phyloP scores from a whole-genome alignment of 2,113 vertebrate species.

The Scopus umbretta region DNA sequence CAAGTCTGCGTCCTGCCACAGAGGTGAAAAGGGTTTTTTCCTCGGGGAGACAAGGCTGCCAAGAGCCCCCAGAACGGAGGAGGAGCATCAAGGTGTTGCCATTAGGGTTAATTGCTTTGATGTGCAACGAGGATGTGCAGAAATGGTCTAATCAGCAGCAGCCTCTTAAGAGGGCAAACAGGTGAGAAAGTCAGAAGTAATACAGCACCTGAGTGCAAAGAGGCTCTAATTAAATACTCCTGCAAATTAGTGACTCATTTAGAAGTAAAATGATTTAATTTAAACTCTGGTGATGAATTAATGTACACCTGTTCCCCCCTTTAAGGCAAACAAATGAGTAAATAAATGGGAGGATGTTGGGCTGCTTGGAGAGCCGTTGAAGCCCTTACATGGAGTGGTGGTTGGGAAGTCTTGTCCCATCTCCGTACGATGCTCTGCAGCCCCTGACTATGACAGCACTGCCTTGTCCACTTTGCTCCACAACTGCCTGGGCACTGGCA shows the following conservation, averaged over 20 bases:
- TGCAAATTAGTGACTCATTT: slow-evolving; percentile 69
- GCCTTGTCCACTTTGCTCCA: neutral
- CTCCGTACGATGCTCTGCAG: neutral
- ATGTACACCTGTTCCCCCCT: slow-evolving; percentile 67
- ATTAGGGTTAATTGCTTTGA: slow-evolving; percentile 58
- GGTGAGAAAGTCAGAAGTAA: slow-evolving; percentile 66
- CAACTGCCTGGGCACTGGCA: neutral
- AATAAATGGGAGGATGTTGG: slow-evolving; percentile 13
- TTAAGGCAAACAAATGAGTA: slow-evolving; percentile 64
- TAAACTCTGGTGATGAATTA: slow-evolving; percentile 65
- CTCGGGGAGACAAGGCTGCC: neutral
- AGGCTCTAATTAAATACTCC: slow-evolving; percentile 68
- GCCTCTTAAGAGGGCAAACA: slow-evolving; percentile 55
- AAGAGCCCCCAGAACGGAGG: neutral
- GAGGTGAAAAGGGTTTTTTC: neutral
- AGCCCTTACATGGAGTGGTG: neutral
- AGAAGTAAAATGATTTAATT: slow-evolving; percentile 72
- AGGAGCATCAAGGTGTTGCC: slow-evolving; percentile 9
- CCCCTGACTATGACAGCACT: neutral
- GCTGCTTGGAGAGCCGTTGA: neutral
- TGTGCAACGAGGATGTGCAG: neutral
- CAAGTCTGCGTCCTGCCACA: neutral
- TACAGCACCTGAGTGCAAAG: slow-evolving; percentile 66
- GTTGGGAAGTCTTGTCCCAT: neutral
- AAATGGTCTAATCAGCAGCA: slow-evolving; percentile 50